Evolutionary conservation across 2,113 vertebrate species (phyloP), one percentile per base, ranked within the genome.

Genomic region (Ginglymostoma cirratum): DNA sequence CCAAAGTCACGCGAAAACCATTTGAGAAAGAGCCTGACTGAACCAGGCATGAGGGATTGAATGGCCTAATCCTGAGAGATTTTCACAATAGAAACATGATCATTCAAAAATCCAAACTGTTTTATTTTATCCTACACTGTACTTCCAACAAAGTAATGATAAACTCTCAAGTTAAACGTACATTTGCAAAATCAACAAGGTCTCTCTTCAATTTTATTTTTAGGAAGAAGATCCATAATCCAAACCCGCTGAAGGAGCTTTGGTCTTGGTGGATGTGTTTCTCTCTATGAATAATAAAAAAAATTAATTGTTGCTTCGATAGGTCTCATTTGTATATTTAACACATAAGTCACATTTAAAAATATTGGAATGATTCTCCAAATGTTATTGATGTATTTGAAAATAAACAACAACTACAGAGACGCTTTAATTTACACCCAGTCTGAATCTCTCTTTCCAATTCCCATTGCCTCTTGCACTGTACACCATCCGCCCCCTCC

Each of bases 211-310:
- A 72, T 70, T 72, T 61, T 48, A 48, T 1, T 72, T 30, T 10
- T 8, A 34, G 48, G 27, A 52, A 45, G 45, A 52, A 3, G 42
- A 27, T 76, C 23, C 38, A 30, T 30, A 4, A 5, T 24, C 48
- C 72, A 72, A 3, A 76, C 52, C 42, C 72, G 27, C 42, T 95
- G 27, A 52, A 19, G 67, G 42, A 72, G 34, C 3, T 72, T 4
- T 34, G 38, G 55, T 42, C 34, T 38, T 30, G 45, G 2, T 45
- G 23, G 42, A 52, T 34, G 23, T 0, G 12, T 72, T 48, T 30
- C 8, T 30, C 23, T 15, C 94, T 95, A 95, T 42, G 45, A 76
- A 95, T 95, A 95, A 95, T 72, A 76, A 27, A 95, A 70, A 45
- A 72, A 19, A 52, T 5, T 48, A 15, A 95, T 30, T 52, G 38